A percentile compares a stretch with the other conserved stretches of the same genome.
These are phyloP conservation scores for Cyclina sinensis DNA, from an alignment of 1,140 invertebrate species.

Conservation along the genomic window DNA sequence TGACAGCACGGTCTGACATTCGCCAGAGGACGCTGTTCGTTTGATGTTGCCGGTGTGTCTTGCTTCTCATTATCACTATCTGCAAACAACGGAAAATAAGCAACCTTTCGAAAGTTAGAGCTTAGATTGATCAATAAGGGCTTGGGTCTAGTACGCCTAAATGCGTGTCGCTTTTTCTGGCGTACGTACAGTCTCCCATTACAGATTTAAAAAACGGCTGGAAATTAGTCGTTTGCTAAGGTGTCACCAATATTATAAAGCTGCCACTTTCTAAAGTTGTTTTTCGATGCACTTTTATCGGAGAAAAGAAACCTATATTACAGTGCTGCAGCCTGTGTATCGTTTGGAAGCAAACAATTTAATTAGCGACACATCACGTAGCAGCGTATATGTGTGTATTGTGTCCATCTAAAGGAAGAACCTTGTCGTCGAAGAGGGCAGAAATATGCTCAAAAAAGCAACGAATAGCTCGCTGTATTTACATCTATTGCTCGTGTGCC, in stretches of 20 bases:
- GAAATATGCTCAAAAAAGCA: conserved; percentile 20
- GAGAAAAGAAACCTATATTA: conserved; percentile 22
- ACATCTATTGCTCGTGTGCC: neutral
- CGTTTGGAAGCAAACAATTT: neutral
- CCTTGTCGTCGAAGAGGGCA: neutral
- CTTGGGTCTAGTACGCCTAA: neutral
- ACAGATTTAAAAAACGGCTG: neutral
- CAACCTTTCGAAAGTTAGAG: no score
- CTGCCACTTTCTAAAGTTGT: neutral
- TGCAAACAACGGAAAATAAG: no score
- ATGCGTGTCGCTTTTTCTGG: neutral
- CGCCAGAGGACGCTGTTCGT: no score
- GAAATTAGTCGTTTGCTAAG: neutral
- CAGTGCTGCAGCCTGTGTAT: conserved; percentile 5
- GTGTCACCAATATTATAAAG: neutral
- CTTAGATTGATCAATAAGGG: no score
- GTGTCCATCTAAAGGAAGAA: conserved; percentile 25
- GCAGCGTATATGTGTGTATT: conserved; percentile 3
- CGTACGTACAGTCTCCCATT: neutral
- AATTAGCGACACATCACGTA: neutral
- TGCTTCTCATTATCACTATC: no score
- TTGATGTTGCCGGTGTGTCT: no score
- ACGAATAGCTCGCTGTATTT: conserved; percentile 26
- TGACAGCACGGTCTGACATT: no score
- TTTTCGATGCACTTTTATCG: conserved; percentile 20